phyloP scores from a whole-genome alignment of 2,888 invertebrate genomes.

The Lasioglossum lativentre region DNA sequence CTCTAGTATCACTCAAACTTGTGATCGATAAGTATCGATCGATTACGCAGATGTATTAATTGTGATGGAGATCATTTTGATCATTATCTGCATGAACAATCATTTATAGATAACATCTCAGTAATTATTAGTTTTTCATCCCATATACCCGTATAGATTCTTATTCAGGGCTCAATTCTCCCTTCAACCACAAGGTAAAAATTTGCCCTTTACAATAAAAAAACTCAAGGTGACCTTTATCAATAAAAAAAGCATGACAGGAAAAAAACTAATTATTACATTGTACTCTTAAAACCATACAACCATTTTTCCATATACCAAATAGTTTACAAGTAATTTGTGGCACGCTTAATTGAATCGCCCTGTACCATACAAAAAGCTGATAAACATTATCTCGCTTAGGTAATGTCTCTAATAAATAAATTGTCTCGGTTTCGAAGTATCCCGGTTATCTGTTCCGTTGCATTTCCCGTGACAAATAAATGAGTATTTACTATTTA shows the following conservation, averaged over 20 bases:
- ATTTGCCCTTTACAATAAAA: background rate
- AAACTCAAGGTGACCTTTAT: background rate
- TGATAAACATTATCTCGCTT: background rate
- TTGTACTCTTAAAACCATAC: too few relatives aligned
- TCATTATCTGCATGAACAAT: too few relatives aligned
- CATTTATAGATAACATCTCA: background rate
- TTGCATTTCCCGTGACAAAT: background rate
- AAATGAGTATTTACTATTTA: slow-evolving; percentile 10
- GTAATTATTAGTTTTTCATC: background rate
- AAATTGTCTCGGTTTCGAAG: background rate
- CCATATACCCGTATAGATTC: background rate
- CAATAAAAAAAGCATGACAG: background rate
- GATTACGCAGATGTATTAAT: too few relatives aligned
- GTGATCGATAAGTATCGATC: too few relatives aligned
- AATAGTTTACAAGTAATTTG: too few relatives aligned
- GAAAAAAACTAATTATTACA: too few relatives aligned
- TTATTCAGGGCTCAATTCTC: background rate
- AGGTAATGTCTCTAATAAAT: background rate
- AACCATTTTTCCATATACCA: too few relatives aligned
- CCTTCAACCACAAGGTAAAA: background rate
- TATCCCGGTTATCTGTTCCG: background rate
- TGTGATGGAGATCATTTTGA: too few relatives aligned
- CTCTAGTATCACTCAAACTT: too few relatives aligned
- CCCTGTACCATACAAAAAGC: background rate
- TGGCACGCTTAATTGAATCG: background rate